Evolutionary conservation across 2,797 vertebrate genomes (phyloP), one percentile per base, ranked within the genome.

Genomic region (Amniataba percoides): DNA sequence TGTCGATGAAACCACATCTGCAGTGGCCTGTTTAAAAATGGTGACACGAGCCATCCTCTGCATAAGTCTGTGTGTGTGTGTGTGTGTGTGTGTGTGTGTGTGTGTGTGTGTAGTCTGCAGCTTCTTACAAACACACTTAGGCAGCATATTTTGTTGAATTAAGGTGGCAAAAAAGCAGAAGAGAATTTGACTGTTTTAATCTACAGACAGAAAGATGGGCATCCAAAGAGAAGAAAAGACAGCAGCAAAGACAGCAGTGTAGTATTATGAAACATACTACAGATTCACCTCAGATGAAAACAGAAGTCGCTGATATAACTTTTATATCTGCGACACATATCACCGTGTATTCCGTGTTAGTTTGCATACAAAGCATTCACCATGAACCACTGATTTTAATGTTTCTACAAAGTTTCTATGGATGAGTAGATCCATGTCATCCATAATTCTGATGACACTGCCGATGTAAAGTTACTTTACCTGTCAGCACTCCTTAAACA

Each of bases 151-250:
- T 69, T 52, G 25, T 65, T 52, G 53, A 60, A 72, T 36, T 9
- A 34, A 51, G 55, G 43, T 66, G 40, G 25, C 1, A 21, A 52
- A 46, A 18, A 49, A 64, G n/a, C 23, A 57, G 55, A 48, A 68
- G 61, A 87, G 25, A 81, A 74, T 87, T 75, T 78, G 71, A 74
- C 83, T 58, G 64, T 45, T 77, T 61, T 5, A 18, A 74, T 82
- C 48, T 58, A 52, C 25, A 78, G 61, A 58, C 1, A 63, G 9
- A 62, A 34, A 45, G 13, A 79, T n/a, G 64, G 39, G 43, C 18
- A 39, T 43, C 23, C 7, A 39, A 52, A 66, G 57, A 39, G 36
- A 80, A 36, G 21, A 67, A 39, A 0, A 0, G 27, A 81, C 16
- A 77, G 21, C 3, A 42, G 57, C 59, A 46, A 31, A 42, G 3